phyloP scores from a whole-genome alignment of 2,888 invertebrate species.

The Cerastoderma edule region DNA sequence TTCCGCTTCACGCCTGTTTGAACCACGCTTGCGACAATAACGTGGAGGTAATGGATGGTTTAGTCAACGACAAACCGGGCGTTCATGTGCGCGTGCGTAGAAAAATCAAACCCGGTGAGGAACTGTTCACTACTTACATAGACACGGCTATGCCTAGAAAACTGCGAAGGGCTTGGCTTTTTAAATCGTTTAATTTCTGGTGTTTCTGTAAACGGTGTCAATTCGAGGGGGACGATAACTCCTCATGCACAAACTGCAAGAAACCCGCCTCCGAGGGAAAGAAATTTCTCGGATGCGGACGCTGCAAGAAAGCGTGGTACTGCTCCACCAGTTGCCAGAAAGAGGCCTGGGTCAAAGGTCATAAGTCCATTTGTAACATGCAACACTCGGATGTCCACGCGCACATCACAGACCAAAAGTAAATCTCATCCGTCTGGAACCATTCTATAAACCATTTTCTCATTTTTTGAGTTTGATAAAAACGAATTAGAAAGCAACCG shows the following conservation, averaged over 20 bases:
- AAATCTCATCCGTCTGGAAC: neutral
- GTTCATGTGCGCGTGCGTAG: slow-evolving; percentile 72
- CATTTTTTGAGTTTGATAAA: too few relatives aligned
- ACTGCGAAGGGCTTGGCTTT: slow-evolving; percentile 77
- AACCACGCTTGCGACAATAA: slow-evolving; percentile 79
- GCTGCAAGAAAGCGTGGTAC: slow-evolving; percentile 78
- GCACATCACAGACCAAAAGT: slow-evolving; percentile 7
- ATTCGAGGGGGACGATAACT: slow-evolving; percentile 75
- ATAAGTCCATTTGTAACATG: slow-evolving; percentile 71
- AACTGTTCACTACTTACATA: slow-evolving; percentile 77
- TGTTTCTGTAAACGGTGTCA: slow-evolving; percentile 76
- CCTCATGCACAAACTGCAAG: slow-evolving; percentile 73
- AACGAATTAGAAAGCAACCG: too few relatives aligned
- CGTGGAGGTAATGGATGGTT: slow-evolving; percentile 75
- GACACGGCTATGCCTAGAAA: slow-evolving; percentile 76
- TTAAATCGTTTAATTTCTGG: slow-evolving; percentile 80
- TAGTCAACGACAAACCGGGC: slow-evolving; percentile 66
- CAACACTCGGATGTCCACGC: slow-evolving; percentile 64
- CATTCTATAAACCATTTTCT: too few relatives aligned
- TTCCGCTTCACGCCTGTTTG: slow-evolving; percentile 78
- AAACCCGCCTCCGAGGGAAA: slow-evolving; percentile 64
- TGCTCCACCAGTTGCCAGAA: slow-evolving; percentile 77
- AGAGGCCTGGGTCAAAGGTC: slow-evolving; percentile 75
- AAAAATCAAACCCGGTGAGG: slow-evolving; percentile 74
- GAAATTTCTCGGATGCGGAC: slow-evolving; percentile 74